phyloP scores from a whole-genome alignment of 2,797 vertebrate genomes.

The Rhabdomys pumilio region DNA sequence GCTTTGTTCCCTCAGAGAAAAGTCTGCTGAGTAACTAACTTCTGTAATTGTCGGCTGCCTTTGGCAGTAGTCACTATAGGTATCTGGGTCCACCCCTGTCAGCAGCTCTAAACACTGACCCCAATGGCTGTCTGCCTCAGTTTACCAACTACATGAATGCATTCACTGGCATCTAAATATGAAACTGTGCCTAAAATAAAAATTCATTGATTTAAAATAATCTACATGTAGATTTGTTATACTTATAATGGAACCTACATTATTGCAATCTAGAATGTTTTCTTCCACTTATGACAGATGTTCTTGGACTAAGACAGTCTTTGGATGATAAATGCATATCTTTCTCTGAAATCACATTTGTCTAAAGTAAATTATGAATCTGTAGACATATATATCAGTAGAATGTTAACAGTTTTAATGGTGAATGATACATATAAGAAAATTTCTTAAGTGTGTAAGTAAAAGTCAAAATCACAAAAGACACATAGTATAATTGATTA shows the following conservation, averaged over 20 bases:
- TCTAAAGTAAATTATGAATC: background rate
- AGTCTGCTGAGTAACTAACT: background rate
- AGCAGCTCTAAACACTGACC: background rate
- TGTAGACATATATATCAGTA: background rate
- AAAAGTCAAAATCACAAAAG: background rate
- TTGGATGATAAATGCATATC: background rate
- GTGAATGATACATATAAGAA: background rate
- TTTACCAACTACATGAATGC: background rate
- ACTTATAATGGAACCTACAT: background rate
- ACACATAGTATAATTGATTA: background rate
- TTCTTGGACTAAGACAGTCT: background rate
- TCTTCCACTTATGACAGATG: background rate
- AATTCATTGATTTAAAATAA: background rate
- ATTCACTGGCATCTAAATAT: background rate
- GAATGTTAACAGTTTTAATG: background rate
- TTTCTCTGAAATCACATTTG: background rate
- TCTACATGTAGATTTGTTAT: background rate
- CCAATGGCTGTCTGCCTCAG: background rate
- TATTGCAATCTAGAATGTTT: background rate
- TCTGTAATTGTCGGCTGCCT: background rate
- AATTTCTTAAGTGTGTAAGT: background rate
- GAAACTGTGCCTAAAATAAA: background rate
- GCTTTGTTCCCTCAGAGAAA: background rate
- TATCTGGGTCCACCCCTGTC: background rate
- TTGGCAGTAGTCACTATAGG: background rate